Evolutionary conservation across 53 echinoderm and acorn worm species (phyloP).

Genomic region (Holothuria leucospilota): DNA sequence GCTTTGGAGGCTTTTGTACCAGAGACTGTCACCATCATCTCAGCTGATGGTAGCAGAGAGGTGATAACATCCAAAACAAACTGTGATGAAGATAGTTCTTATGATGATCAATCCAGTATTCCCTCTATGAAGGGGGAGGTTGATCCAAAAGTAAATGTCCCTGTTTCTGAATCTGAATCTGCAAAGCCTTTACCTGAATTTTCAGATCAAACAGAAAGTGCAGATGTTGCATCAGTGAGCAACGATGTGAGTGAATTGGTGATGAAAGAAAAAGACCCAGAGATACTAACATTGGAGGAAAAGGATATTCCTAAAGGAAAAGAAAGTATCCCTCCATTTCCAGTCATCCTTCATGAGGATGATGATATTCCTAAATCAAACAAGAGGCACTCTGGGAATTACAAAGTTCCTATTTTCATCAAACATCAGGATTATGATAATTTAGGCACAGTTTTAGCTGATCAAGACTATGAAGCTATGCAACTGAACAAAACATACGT

Average conservation of each 20-base stretch:
- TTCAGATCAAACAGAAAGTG: background rate
- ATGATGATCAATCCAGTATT: no score
- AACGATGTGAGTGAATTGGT: no score
- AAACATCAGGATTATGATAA: constrained; percentile 75
- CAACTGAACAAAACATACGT: constrained; percentile 1
- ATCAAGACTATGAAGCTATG: constrained; percentile 59
- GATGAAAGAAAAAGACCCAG: no score
- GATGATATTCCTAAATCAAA: constrained; percentile 51
- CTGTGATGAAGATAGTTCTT: background rate
- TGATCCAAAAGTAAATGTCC: no score
- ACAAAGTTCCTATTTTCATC: constrained; percentile 95
- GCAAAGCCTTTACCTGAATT: background rate
- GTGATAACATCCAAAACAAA: background rate
- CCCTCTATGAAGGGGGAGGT: no score
- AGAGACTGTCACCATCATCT: constrained; percentile 29
- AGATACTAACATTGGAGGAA: background rate
- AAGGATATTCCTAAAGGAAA: constrained; percentile 1
- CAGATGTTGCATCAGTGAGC: no score
- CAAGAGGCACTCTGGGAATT: constrained; percentile 77
- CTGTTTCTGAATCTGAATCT: background rate
- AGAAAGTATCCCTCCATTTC: constrained; percentile 71
- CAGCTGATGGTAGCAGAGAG: constrained; percentile 44
- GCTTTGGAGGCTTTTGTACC: constrained; percentile 22
- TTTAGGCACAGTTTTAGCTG: constrained; percentile 65
- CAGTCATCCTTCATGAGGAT: constrained; percentile 74